Conservation (phyloP, 2,888 invertebrate species). For the Zhuqinia jingwanae region DNA sequence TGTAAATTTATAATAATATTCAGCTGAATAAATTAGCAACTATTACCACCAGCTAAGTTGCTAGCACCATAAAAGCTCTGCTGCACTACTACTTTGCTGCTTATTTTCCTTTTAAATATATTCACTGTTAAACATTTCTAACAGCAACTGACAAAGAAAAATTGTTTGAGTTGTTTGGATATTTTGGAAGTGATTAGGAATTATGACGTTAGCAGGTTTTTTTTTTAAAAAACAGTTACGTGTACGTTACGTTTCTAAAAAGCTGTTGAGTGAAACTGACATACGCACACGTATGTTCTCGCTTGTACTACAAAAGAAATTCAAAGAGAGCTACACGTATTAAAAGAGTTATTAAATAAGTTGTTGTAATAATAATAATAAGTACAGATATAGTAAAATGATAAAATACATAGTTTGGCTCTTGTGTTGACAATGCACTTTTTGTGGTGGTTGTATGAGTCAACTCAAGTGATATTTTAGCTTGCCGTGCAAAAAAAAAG, state of each 20-base stretch:
- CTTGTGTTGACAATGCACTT: constrained; percentile 13
- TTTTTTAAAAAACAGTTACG: not conserved
- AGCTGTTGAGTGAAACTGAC: too few relatives aligned
- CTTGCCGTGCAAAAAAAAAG: not conserved
- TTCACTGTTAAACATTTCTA: too few relatives aligned
- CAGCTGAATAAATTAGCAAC: constrained; percentile 29
- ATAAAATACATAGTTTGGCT: too few relatives aligned
- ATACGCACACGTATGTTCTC: too few relatives aligned
- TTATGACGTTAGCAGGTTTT: not conserved
- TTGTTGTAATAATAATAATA: too few relatives aligned
- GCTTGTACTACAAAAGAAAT: too few relatives aligned
- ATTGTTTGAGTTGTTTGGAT: not conserved
- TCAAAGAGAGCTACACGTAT: too few relatives aligned
- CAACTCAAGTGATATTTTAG: constrained; percentile 12
- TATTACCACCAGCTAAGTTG: too few relatives aligned
- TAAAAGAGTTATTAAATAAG: too few relatives aligned
- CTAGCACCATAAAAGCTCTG: too few relatives aligned
- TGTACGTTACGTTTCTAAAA: not conserved
- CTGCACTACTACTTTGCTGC: not conserved
- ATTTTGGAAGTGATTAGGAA: not conserved
- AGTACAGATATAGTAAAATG: too few relatives aligned
- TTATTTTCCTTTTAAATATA: too few relatives aligned
- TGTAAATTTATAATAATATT: constrained; percentile 37
- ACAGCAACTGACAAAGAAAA: not conserved
- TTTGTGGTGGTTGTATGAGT: not conserved